A percentile compares a stretch with the other conserved stretches of the same genome.
Evolutionary conservation across 2,113 vertebrate genomes (phyloP).

Genomic region (Sialia sialis): DNA sequence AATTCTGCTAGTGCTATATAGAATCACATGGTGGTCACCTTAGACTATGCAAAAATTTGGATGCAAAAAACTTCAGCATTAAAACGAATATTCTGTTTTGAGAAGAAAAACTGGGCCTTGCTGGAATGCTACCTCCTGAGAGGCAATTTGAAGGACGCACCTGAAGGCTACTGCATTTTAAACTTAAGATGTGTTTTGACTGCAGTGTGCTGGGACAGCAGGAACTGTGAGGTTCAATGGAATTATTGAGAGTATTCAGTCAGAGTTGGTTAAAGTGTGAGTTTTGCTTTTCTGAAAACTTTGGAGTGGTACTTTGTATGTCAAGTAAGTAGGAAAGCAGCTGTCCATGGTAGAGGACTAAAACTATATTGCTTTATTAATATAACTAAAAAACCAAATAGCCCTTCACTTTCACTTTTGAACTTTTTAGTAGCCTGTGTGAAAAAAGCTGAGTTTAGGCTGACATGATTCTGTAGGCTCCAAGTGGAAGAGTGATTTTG

Average conservation of each 20-base stretch:
- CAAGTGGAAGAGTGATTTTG: neutral
- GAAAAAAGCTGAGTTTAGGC: neutral
- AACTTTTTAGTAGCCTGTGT: neutral
- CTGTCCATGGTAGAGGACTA: neutral
- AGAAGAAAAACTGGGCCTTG: neutral
- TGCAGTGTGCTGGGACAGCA: neutral
- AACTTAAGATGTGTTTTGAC: neutral
- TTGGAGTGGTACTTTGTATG: neutral
- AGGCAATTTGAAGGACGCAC: neutral
- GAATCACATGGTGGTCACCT: neutral
- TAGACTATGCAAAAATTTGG: neutral
- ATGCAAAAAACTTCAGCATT: neutral
- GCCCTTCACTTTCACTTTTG: rapidly evolving
- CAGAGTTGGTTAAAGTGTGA: neutral
- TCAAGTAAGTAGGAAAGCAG: neutral
- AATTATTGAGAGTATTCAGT: neutral
- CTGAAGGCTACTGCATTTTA: neutral
- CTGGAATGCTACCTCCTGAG: rapidly evolving
- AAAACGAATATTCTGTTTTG: neutral
- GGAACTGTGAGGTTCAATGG: neutral
- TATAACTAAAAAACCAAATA: neutral
- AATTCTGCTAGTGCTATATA: neutral
- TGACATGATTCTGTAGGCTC: neutral
- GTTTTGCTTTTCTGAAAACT: neutral
- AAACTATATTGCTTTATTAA: neutral